Conservation (phyloP, 2,797 vertebrate species). For the Helarctos malayanus region DNA sequence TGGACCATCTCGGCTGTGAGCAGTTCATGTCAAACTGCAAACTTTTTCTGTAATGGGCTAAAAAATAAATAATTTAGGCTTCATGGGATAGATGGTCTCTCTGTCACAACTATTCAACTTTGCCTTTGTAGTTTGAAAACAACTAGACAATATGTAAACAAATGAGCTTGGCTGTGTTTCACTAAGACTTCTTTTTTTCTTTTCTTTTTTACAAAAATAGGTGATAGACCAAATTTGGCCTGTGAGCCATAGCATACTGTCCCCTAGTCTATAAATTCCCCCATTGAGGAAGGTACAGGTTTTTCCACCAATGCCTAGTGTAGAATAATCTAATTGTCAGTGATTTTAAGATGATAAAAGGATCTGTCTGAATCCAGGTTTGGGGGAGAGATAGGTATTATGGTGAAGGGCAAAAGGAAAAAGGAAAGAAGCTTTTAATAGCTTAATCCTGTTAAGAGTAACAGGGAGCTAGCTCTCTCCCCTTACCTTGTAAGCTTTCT, state of each 20-base stretch:
- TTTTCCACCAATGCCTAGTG: background rate
- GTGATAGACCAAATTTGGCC: background rate
- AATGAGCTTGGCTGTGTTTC: background rate
- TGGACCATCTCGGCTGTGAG: background rate
- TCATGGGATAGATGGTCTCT: background rate
- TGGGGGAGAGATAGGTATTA: background rate
- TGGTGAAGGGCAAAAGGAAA: background rate
- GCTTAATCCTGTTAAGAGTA: background rate
- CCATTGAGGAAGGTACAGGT: background rate
- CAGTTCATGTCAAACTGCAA: background rate
- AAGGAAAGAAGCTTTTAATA: background rate
- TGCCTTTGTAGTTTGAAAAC: background rate
- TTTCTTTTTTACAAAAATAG: background rate
- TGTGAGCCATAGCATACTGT: background rate
- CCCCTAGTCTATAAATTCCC: background rate
- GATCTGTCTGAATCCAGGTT: background rate
- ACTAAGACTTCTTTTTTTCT: background rate
- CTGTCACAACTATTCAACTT: background rate
- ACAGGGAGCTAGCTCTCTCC: background rate
- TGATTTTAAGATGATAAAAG: constrained; percentile 11
- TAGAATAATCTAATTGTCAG: background rate
- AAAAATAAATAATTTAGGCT: background rate
- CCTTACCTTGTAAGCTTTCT: background rate
- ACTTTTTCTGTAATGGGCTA: background rate
- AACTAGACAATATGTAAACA: background rate